phyloP scores from a whole-genome alignment of 2,888 invertebrate species.

The Leucophenga montana region DNA sequence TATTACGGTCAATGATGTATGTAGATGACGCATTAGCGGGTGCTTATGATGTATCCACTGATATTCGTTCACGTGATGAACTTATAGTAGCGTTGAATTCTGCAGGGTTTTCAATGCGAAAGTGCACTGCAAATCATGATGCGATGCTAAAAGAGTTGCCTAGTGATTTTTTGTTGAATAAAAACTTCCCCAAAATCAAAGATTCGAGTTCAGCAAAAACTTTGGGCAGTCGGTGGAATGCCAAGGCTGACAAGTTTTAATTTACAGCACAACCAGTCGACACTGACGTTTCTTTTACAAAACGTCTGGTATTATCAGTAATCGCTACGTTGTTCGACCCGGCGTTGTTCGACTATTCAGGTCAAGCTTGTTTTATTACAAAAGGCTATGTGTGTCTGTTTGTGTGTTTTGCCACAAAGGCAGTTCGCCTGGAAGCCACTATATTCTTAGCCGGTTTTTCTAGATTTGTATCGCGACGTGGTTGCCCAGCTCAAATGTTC shows the following conservation, averaged over 20 bases:
- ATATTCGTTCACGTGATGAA: constrained; percentile 22
- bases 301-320: constrained; percentile 10
- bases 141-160: not conserved
- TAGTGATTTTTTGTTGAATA: not conserved
- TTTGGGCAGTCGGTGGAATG: constrained; percentile 32
- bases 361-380: constrained; percentile 31
- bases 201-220: constrained; percentile 30
- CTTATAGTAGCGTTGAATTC: constrained; percentile 24
- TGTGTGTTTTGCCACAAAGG: too few relatives aligned
- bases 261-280: not conserved
- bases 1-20: too few relatives aligned
- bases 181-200: constrained; percentile 20
- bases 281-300: not conserved
- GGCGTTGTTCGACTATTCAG: constrained; percentile 19
- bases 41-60: constrained; percentile 27
- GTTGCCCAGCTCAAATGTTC: constrained; percentile 33
- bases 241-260: constrained; percentile 17
- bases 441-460: constrained; percentile 40
- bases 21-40: constrained; percentile 38
- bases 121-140: constrained; percentile 6
- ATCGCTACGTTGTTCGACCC: not conserved
- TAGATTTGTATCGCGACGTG: constrained; percentile 35
- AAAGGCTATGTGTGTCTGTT: too few relatives aligned
- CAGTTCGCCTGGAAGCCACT: constrained; percentile 37
- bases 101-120: constrained; percentile 34